A percentile compares a stretch with the other conserved stretches of the same genome.
These are phyloP conservation scores for Lacerta agilis DNA, from an alignment of 2,797 vertebrate species.

Conservation along the genomic window DNA sequence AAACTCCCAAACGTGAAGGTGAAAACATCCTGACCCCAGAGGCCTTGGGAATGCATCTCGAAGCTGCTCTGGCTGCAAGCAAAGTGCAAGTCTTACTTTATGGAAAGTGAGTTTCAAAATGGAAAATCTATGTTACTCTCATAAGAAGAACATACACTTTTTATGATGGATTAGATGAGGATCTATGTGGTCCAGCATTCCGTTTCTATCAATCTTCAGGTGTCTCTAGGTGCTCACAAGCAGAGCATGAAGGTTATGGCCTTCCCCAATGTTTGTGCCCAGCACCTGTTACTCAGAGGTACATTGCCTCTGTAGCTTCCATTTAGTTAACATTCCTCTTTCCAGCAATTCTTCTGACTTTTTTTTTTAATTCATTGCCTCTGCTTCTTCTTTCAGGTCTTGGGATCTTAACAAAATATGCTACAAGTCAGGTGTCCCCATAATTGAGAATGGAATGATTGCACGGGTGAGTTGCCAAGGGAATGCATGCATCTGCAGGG, in stretches of 20 bases:
- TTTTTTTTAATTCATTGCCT: background rate
- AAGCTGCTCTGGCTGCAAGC: constrained; percentile 92
- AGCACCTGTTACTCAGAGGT: background rate
- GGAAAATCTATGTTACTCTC: background rate
- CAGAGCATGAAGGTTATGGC: background rate
- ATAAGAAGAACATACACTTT: background rate
- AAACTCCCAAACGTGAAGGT: constrained; percentile 91
- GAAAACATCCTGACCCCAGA: constrained; percentile 91
- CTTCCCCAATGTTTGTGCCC: background rate
- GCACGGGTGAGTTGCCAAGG: constrained; percentile 85
- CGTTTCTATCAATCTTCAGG: background rate
- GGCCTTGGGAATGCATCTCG: constrained; percentile 92
- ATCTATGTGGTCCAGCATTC: background rate
- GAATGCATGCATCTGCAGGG: background rate
- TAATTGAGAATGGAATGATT: constrained; percentile 98
- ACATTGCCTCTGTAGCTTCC: background rate
- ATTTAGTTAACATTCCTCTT: background rate
- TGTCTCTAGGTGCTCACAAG: background rate
- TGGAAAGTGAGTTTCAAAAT: constrained; percentile 91
- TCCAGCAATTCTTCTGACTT: background rate
- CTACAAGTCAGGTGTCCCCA: constrained; percentile 97
- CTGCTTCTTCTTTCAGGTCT: constrained; percentile 79
- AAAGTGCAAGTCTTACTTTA: constrained; percentile 97
- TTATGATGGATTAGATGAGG: background rate
- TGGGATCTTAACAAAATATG: constrained; percentile 99